These are phyloP conservation scores for Lucinisca nassula DNA, from an alignment of 2,888 invertebrate genomes.

Conservation along the genomic window DNA sequence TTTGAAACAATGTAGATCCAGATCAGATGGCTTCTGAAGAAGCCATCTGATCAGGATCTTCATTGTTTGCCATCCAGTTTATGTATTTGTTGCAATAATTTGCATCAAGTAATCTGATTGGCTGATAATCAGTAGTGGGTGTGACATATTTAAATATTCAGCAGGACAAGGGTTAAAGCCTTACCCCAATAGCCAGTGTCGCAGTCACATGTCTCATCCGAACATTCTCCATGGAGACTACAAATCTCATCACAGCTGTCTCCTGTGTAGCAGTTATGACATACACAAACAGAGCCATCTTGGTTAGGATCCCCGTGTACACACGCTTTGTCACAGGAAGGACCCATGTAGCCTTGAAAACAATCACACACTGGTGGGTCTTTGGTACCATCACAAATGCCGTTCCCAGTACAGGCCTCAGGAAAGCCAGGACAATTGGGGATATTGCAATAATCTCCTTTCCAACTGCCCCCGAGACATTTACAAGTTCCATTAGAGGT, in stretches of 20 bases:
- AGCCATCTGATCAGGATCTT: no score
- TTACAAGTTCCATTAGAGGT: constrained; percentile 70
- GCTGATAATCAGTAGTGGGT: no score
- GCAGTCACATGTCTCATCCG: constrained; percentile 74
- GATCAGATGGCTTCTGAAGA: no score
- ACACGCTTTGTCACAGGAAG: constrained; percentile 75
- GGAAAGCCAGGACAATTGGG: constrained; percentile 74
- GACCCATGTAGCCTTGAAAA: constrained; percentile 74
- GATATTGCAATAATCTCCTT: constrained; percentile 72
- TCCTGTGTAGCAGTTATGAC: constrained; percentile 77
- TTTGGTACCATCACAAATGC: constrained; percentile 72
- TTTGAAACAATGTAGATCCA: no score
- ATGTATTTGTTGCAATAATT: no score
- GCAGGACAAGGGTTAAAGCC: no score
- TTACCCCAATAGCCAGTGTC: constrained; percentile 79
- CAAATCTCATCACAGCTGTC: constrained; percentile 77
- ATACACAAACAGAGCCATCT: constrained; percentile 76
- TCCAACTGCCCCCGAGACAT: constrained; percentile 68
- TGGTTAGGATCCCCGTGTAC: constrained; percentile 70
- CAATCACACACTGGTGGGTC: constrained; percentile 74
- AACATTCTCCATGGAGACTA: constrained; percentile 72
- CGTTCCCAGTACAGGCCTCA: constrained; percentile 66
- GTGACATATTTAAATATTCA: no score
- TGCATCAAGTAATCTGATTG: no score
- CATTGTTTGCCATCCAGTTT: no score